Evolutionary conservation across 2,113 vertebrate species (phyloP), one percentile per base, ranked within the genome.

Genomic region (Pseudopodoces humilis): DNA sequence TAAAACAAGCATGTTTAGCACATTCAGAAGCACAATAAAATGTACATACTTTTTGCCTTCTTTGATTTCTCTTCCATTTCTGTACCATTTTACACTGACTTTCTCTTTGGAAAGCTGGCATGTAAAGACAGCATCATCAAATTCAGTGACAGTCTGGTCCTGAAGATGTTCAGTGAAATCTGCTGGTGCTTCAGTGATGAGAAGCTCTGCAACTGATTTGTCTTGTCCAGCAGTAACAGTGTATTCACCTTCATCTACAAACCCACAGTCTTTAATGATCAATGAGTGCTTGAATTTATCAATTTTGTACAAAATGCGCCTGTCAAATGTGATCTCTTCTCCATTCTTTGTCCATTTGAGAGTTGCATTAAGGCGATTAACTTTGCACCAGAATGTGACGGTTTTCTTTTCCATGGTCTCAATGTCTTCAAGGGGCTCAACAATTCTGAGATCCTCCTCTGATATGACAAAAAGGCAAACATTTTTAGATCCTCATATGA

Each of bases 391-490:
- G 91, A 99, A 99, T 63, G 98, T 98, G 89, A 99, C 98, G 12
- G 98, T 98, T 96, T 99, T 99, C 98, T 99, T 99, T 96, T 99
- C 99, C 98, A 99, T 99, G 53, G 99, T 99, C 96, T 99, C 99
- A 41, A 99, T 97, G 87, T 99, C 99, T 97, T 99, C 98, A 56
- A 99, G 98, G 77, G 99, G 98, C 25, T 99, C 98, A 95, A 99
- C 83, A 96, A 99, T 99, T 97, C 95, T 98, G 60, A 99, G 98
- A 53, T 98, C 98, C 96, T 99, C 99, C 98, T 99, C 99, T 99
- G 98, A 92, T 91, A 76, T 80, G 83, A 90, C 19, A 79, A 94
- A 72, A 69, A 86, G 77, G 2, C 3, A 7, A 83, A 47, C 8
- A 76, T 96, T 92, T 90, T 92, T 94, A 85, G 23, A 80, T 83